Evolutionary conservation across 2,797 vertebrate species (phyloP).

Genomic region (Sciaenops ocellatus): DNA sequence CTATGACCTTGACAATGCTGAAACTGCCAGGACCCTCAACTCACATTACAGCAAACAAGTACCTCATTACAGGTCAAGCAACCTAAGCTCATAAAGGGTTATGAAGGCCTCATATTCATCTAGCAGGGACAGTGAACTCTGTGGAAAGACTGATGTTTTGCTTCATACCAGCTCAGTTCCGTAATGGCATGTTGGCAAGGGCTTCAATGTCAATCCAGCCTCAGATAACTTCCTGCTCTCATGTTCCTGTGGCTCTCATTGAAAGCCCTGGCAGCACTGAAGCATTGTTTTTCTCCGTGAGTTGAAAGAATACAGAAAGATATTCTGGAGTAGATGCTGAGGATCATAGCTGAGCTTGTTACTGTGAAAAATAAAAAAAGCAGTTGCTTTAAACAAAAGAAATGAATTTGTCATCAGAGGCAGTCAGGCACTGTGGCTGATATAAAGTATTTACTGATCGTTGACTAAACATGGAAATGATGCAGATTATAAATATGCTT

Average conservation of each 20-base stretch:
- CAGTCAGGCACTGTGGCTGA: slow-evolving; percentile 11
- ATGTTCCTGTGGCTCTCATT: slow-evolving; percentile 34
- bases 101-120: slow-evolving; percentile 26
- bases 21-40: slow-evolving; percentile 20
- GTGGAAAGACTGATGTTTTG: slow-evolving; percentile 18
- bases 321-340: slow-evolving; percentile 40
- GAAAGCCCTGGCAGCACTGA: slow-evolving; percentile 21
- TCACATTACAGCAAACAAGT: background rate
- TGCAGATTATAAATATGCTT: background rate
- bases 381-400: background rate
- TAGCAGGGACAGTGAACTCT: slow-evolving; percentile 17
- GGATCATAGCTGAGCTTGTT: slow-evolving; percentile 49
- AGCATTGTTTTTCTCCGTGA: slow-evolving; percentile 40
- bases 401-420: slow-evolving; percentile 21
- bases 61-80: slow-evolving; percentile 20
- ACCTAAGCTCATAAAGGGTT: slow-evolving; percentile 26
- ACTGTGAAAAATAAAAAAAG: slow-evolving; percentile 4
- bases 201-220: slow-evolving; percentile 39
- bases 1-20: slow-evolving; percentile 20
- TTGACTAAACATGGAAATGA: slow-evolving; percentile 13
- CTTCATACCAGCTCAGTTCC: slow-evolving; percentile 25
- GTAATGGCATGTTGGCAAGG: slow-evolving; percentile 11
- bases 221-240: slow-evolving; percentile 32
- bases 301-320: slow-evolving; percentile 62
- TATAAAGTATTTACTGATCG: slow-evolving; percentile 22